Base-by-base conservation (phyloP, 2,888 invertebrate genomes). In the Erpobdella octoculata region DNA sequence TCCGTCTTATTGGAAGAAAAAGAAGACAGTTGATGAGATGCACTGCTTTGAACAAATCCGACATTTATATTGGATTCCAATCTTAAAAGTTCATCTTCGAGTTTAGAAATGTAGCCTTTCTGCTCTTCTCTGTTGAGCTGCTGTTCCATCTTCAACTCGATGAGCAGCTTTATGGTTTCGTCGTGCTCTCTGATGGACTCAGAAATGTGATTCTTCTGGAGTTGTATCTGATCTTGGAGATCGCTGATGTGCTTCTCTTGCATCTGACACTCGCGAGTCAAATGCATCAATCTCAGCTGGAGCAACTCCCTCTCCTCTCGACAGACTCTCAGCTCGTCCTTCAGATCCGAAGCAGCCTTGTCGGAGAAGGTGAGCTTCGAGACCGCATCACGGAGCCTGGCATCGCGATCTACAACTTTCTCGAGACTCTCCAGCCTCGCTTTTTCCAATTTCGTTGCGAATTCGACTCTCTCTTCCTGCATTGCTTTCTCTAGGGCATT, bases 101-200 rank as follows among this genome's bases (percentile, higher is more conserved):
- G 37, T 25, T 69, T 67, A 4, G 31, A 15, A 48, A 73, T 67
- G 59, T 74, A 73, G 31, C 71, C 73, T 18, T 53, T 68, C 33
- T 71, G 69, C 36, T 73, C 73, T 37, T 69, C 68, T 15, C 70
- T 69, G 35, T 37, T 35, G 25, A 71, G 35, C 35, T 71, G 69
- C 53, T 71, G 66, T 59, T 72, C 72, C 33, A 74, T 58, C 28
- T 67, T 58, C 68, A 75, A 59, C 46, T 75, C 73, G 4, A 75
- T 68, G 46, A 75, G 59, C 38, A 75, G 66, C 25, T 71, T 18
- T 35, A 75, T 74, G 25, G 72, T 72, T 35, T 74, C 71, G 59
- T 74, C 74, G 69, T 75, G 74, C 28, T 75, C 75, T n/a, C 72
- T 65, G 33, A 59, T 72, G 4, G 75, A 72, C 35, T 71, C 72